Evolutionary conservation across 2,113 vertebrate genomes (phyloP), one percentile per base, ranked within the genome.

Genomic region (Chlorocebus sabaeus): DNA sequence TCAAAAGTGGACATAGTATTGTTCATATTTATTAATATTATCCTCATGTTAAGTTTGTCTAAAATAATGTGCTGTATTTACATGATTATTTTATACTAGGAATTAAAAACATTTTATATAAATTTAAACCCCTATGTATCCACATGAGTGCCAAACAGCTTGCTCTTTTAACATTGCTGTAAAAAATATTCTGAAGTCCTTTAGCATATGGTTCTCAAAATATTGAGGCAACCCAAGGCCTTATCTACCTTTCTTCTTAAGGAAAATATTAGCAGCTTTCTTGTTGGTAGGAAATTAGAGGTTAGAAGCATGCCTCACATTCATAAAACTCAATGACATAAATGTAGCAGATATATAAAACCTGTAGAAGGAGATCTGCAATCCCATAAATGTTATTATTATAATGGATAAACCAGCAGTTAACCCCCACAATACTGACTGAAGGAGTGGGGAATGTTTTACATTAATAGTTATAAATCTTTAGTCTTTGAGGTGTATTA

Each of bases 161-260:
- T 85, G 57, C 59, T 84, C 81, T 45, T 89, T 75, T 55, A 75
- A 76, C n/a, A 35, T 48, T 61, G 17, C 8, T 89, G 3, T 67
- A 68, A 95, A 89, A n/a, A 97, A 52, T 64, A 95, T 55, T 86
- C 20, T 94, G 50, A 59, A 57, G 67, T 30, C 3, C 22, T 94
- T 92, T 86, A 73, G 7, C 22, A 20, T 82, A 50, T 75, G 35
- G 18, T 35, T 93, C 30, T 92, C 50, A 64, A 83, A 95, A 61
- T 93, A 87, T 3, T 61, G n/a, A 87, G 40, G 52, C 57, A 92
- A 85, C 30, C 27, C 35, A 67, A 73, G 18, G 5, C 17, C 64
- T 90, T 70, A 68, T 11, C 55, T 87, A 7, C 22, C 50, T 18
- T 76, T 13, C 5, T 45, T 59, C 76, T 27, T 78, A 67, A 89